Evolutionary conservation across 2,888 invertebrate genomes (phyloP), one percentile per base, ranked within the genome.

Genomic region (Xestia ashworthii): DNA sequence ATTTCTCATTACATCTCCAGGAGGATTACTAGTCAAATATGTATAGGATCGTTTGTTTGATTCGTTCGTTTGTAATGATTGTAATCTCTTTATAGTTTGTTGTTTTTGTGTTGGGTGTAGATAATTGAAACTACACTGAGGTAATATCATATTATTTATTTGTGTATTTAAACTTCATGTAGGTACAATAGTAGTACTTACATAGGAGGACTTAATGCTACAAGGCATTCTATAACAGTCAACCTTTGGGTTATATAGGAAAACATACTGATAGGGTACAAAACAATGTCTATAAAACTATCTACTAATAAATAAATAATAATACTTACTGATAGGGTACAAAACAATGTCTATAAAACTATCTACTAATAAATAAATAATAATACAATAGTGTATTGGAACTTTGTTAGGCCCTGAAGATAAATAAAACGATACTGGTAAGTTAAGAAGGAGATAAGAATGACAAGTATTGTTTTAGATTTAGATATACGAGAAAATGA

Each of bases 1-100:
- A 48, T 73, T 48, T 80, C 14, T 19, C 8, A 48, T 53, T 65
- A 66, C 22, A 48, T 55, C 25, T 48, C 11, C 16, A 38, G n/a
- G 60, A 22, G 68, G 64, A 83, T 73, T 75, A 78, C 75, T 75
- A 69, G 72, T 75, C 62, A 74, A 84, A 73, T 77, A 78, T 81
- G 55, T 74, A 75, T 71, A 16, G 5, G 22, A 44, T 50, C 64
- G 50, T 67, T 50, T 53, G 46, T 76, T 73, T 71, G 60, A 75
- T 81, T 74, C 67, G 22, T 55, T 32, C 32, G 32, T 60, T 32
- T 32, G 55, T 71, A 71, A 78, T 78, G 71, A 71, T 75, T 71
- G 46, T 75, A 19, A 74, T 73, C 65, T 70, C 16, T 65, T 58
- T 62, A 38, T 14, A 6, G 2, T 25, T 32, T 19, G 66, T 66